These are phyloP conservation scores for Oligia fasciuncula DNA, from an alignment of 2,888 invertebrate genomes.

Conservation along the genomic window DNA sequence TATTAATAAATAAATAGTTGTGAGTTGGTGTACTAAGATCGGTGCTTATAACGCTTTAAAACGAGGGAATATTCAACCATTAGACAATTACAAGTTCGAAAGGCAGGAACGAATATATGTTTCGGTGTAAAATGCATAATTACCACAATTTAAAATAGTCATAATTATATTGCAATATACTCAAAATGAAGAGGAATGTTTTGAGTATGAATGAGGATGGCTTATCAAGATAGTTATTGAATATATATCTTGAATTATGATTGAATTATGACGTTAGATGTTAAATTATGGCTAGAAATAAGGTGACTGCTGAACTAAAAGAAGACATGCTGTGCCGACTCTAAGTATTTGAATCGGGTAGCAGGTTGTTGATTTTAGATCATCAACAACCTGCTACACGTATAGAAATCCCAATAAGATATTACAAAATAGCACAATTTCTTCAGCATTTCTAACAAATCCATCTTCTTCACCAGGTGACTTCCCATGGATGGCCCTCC, in stretches of 20 bases:
- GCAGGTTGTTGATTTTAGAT: neutral
- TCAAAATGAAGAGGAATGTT: neutral
- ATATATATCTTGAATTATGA: no score
- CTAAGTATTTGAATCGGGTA: neutral
- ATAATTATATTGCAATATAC: neutral
- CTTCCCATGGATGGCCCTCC: slow-evolving; percentile 95
- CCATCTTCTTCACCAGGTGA: slow-evolving; percentile 78
- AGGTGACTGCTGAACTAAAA: neutral
- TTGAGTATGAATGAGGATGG: neutral
- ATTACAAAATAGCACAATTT: neutral
- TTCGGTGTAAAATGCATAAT: neutral
- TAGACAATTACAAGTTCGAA: neutral
- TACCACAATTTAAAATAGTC: neutral
- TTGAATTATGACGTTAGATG: no score
- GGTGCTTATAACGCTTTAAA: neutral
- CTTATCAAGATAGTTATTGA: neutral
- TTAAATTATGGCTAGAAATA: neutral
- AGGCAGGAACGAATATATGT: neutral
- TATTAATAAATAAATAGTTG: neutral
- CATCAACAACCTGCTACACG: no score
- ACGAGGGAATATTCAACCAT: neutral
- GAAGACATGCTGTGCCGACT: neutral
- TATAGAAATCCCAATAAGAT: neutral
- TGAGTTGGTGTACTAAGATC: neutral
- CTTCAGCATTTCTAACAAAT: neutral